Evolutionary conservation across 2,888 invertebrate species (phyloP).

Genomic region (Ectobius pallidus): DNA sequence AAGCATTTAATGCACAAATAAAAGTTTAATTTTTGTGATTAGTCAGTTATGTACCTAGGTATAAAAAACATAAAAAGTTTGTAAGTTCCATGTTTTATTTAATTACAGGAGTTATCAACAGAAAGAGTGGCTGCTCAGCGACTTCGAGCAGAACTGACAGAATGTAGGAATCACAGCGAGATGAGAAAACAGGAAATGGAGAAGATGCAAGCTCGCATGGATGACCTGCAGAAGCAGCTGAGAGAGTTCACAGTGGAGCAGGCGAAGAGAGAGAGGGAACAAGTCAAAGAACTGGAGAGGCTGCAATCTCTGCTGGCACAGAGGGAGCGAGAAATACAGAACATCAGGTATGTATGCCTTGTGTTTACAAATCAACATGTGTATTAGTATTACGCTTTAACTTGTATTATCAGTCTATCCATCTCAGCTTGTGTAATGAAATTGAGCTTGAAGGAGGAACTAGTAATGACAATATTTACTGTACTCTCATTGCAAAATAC

Average conservation of each 20-base stretch:
- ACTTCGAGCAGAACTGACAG: constrained; percentile 49
- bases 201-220: constrained; percentile 46
- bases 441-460: too few species aligned
- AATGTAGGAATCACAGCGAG: constrained; percentile 48
- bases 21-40: too few species aligned
- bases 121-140: constrained; percentile 48
- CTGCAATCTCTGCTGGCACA: constrained; percentile 17
- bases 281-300: constrained; percentile 45
- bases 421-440: too few species aligned
- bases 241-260: constrained; percentile 49
- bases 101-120: constrained; percentile 47
- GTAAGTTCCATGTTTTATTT: too few species aligned
- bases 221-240: constrained; percentile 48
- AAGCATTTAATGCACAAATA: too few species aligned
- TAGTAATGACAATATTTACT: too few species aligned
- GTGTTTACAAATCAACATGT: too few species aligned
- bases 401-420: too few species aligned
- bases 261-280: constrained; percentile 48
- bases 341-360: constrained; percentile 9
- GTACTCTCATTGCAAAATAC: too few species aligned
- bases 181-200: constrained; percentile 50
- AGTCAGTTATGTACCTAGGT: too few species aligned
- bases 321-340: constrained; percentile 25
- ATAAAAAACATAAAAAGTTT: too few species aligned
- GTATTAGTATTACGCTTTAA: too few species aligned